Evolutionary conservation across 2,113 vertebrate genomes (phyloP), one percentile per base, ranked within the genome.

Genomic region (Syngnathus typhle): DNA sequence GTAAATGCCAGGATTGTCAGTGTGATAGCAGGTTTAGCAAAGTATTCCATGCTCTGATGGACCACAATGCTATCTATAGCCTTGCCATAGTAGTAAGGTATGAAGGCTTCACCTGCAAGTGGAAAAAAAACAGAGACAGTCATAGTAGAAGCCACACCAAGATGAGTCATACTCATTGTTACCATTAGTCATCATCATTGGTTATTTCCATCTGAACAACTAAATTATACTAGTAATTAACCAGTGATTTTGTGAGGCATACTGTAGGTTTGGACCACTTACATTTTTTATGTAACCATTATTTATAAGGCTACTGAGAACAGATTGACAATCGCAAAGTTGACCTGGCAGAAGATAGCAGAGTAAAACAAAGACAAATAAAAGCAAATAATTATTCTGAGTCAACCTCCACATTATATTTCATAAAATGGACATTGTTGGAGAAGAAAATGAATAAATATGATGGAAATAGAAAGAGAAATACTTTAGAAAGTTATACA

Each of bases 31-130:
- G 94, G 93, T 0, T 88, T 91, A 67, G 86, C 89, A 82, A 98
- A 95, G 75, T 91, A 79, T 61, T 93, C 92, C 94, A 95, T 95
- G 89, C 93, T 96, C 77, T 95, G 92, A 81, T 96, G 91, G 79
- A 94, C 90, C 77, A 98, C 92, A 0, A 98, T 95, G 55, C 93
- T 90, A 0, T 98, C 95, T 0, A 98, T 96, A 69, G 93, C 94
- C 68, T 89, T 83, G 38, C 96, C 96, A 0, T 93, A 96, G 89
- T 93, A 98, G 84, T 89, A 95, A 0, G 96, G 96, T 36, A 96
- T 93, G 76, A 97, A 95, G 32, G 94, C 91, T 81, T 98, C 95
- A 74, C 95, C 96, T 99, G 60, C 2, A 56, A 38, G 74, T 12
- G 1, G 72, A 56, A n/a, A 56, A 1, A 55, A 1, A 67, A 36